Base-by-base conservation (phyloP, 2,888 invertebrate species). In the Lasioglossum lativentre region DNA sequence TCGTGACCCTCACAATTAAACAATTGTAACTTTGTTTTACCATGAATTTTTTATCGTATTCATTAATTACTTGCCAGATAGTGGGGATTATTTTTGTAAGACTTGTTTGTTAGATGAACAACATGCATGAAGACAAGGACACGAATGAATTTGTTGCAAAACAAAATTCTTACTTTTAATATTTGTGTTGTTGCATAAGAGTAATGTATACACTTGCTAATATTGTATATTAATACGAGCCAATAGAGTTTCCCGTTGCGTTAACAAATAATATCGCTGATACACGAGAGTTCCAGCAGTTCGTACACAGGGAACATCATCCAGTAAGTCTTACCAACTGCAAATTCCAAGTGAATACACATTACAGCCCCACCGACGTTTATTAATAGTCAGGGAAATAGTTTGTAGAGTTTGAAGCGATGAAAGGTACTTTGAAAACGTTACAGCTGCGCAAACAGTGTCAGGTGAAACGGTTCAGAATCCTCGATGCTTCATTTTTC, bases 381-480 rank as follows among this genome's bases (percentile, higher is more conserved):
- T 88, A 85, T 89, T 87, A 90, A 89, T 89, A 90, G 86, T 81
- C 80, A 47, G 71, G 34, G 77, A 52, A 79, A 83, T 73, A 87
- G 83, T 86, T 90, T 80, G 87, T 47, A 66, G 87, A 87, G 83
- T 86, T 90, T 81, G 75, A 81, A 86, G 83, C 85, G 71, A 79
- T 78, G 87, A 85, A 78, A 81, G 77, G 83, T 82, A 76, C 85
- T 83, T 63, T 8, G 78, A 85, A 86, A 85, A 84, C 52, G 87
- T 78, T 89, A 83, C 90, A 90, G 88, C 90, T 90, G 90, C 80
- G 83, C 82, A 90, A 90, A 90, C 78, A 90, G 82, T 75, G 82
- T 90, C 89, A 90, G 90, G 90, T 89, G 90, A 90, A 90, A 82
- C 86, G 63, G 74, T 72, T 86, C 87, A 73, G 74, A 68, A 73